A percentile compares a stretch with the other conserved stretches of the same genome.
Evolutionary conservation across 2,797 vertebrate species (phyloP).

Genomic region (Halcyon chelicuti): DNA sequence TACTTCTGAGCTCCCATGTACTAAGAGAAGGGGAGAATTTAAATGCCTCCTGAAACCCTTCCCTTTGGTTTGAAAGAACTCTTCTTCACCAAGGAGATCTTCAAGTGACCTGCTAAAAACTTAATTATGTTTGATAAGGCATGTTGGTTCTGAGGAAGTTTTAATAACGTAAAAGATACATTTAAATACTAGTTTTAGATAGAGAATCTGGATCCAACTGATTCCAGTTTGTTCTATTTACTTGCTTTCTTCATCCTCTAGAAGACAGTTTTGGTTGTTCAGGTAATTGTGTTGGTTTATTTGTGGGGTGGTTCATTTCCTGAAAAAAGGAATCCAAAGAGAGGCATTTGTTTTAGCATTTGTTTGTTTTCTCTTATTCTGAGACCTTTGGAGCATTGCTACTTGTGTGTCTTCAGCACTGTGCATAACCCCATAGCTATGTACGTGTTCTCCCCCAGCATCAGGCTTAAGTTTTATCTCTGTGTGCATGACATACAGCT

Average conservation of each 20-base stretch:
- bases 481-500: constrained; percentile 9
- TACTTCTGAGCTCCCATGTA: not conserved
- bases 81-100: not conserved
- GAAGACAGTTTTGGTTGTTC: not conserved
- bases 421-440: not conserved
- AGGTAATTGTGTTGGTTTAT: constrained; percentile 15
- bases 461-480: constrained; percentile 24
- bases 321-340: not conserved
- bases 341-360: not conserved
- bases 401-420: not conserved
- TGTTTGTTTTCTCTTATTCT: constrained; percentile 5
- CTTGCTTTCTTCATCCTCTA: not conserved
- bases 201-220: not conserved
- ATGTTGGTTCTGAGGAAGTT: not conserved
- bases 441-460: not conserved
- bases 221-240: not conserved
- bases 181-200: not conserved
- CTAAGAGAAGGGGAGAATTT: not conserved
- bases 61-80: not conserved
- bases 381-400: not conserved
- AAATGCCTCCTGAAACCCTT: not conserved
- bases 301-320: constrained; percentile 23
- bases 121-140: not conserved
- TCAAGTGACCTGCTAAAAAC: not conserved
- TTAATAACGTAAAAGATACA: not conserved